Percentiles rank a stretch among this genome's conserved stretches.
Conservation (phyloP, 2,797 vertebrate species). For the Mormyrus proboscirostris region DNA sequence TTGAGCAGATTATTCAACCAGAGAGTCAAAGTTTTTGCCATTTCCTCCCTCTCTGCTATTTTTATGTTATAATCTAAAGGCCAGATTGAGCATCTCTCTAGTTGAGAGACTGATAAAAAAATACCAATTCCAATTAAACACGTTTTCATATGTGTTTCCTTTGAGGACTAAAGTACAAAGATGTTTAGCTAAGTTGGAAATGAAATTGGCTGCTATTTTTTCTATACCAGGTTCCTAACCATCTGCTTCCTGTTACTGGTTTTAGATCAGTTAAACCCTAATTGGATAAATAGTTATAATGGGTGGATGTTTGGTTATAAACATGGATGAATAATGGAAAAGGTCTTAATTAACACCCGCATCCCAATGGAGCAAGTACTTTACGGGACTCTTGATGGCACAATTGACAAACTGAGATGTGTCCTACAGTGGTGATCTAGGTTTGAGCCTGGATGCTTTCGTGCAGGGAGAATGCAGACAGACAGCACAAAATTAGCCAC, state of each 20-base stretch:
- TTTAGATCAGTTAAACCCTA: background rate
- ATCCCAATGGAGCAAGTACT: slow-evolving; percentile 10
- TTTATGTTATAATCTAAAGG: background rate
- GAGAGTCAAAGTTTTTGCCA: background rate
- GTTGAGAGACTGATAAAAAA: background rate
- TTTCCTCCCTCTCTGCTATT: background rate
- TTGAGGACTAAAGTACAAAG: background rate
- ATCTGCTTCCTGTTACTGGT: slow-evolving; percentile 7
- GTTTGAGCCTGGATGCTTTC: background rate
- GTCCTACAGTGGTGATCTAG: background rate
- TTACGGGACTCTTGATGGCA: background rate
- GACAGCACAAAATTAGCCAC: background rate
- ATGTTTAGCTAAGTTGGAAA: background rate
- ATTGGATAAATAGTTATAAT: background rate
- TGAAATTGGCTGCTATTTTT: background rate
- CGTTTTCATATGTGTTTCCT: background rate
- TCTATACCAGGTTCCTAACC: background rate
- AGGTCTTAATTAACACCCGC: background rate
- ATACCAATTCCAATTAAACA: background rate
- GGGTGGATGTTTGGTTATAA: background rate
- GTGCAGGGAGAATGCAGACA: background rate
- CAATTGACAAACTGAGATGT: background rate
- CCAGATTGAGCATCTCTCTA: background rate
- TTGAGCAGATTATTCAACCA: background rate
- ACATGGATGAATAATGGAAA: background rate